Evolutionary conservation across 2,113 vertebrate species (phyloP).

Genomic region (Hepsetus odoe): DNA sequence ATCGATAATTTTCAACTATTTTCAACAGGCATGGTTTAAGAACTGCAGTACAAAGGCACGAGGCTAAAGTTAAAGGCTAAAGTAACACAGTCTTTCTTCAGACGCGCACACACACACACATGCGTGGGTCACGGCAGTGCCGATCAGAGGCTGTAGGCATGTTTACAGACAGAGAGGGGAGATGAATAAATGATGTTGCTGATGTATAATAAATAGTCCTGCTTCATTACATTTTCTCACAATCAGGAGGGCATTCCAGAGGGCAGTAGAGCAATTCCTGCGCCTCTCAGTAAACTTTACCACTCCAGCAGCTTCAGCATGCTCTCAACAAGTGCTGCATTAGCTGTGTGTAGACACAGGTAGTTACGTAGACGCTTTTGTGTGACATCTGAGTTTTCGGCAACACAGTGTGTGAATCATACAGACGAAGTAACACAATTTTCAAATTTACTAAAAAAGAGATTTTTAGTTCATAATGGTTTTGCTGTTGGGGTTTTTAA

Average conservation of each 20-base stretch:
- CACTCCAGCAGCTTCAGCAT: constrained; percentile 11
- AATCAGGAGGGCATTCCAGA: constrained; percentile 72
- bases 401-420: no score
- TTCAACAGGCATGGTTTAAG: constrained; percentile 23
- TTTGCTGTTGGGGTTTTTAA: no score
- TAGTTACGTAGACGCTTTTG: neutral
- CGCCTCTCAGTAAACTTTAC: constrained; percentile 1
- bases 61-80: neutral
- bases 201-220: constrained; percentile 78
- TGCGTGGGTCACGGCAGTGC: constrained; percentile 42
- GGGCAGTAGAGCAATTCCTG: constrained; percentile 41
- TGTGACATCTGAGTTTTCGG: neutral
- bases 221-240: constrained; percentile 75
- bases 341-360: constrained; percentile 1
- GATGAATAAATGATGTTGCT: constrained; percentile 79
- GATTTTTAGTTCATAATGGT: no score
- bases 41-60: neutral
- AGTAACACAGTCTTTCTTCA: constrained; percentile 32
- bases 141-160: constrained; percentile 61
- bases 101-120: constrained; percentile 45
- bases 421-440: no score
- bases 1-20: constrained; percentile 20
- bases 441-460: no score
- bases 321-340: constrained; percentile 39
- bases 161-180: constrained; percentile 72